Percentiles rank a stretch among this genome's conserved stretches.
These are phyloP conservation scores for Heptranchias perlo DNA, from an alignment of 2,113 vertebrate species.

Conservation along the genomic window DNA sequence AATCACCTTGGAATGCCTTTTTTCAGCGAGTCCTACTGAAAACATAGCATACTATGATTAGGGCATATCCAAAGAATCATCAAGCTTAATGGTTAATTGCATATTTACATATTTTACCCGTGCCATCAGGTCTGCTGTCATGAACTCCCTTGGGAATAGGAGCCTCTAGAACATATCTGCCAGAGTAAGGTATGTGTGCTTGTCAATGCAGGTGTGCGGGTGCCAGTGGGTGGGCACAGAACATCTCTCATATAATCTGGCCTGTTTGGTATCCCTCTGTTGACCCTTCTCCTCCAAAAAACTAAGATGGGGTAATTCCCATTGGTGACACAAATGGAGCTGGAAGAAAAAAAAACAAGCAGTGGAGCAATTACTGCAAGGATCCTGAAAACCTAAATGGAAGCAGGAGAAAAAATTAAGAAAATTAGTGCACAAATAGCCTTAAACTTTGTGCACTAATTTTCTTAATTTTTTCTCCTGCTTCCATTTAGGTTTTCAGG, in stretches of 20 bases:
- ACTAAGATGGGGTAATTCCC: neutral
- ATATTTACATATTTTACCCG: neutral
- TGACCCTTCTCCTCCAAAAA: neutral
- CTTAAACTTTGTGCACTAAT: neutral
- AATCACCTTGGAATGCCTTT: neutral
- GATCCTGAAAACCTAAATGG: neutral
- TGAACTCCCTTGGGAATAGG: neutral
- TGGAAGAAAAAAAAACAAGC: neutral
- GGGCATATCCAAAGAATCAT: neutral
- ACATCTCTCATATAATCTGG: neutral
- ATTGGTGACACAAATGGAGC: neutral
- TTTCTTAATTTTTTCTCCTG: neutral
- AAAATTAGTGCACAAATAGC: neutral
- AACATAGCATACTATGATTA: neutral
- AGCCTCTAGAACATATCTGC: neutral
- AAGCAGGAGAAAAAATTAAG: neutral
- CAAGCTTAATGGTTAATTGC: neutral
- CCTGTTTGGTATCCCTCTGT: neutral
- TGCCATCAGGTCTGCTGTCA: neutral
- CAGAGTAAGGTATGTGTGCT: neutral
- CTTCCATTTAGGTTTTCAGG: neutral
- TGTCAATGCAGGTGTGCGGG: neutral
- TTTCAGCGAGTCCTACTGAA: neutral
- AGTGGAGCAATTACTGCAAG: neutral
- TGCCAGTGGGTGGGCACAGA: neutral